phyloP scores from a whole-genome alignment of 2,888 invertebrate genomes.

The Drosophila affinis region DNA sequence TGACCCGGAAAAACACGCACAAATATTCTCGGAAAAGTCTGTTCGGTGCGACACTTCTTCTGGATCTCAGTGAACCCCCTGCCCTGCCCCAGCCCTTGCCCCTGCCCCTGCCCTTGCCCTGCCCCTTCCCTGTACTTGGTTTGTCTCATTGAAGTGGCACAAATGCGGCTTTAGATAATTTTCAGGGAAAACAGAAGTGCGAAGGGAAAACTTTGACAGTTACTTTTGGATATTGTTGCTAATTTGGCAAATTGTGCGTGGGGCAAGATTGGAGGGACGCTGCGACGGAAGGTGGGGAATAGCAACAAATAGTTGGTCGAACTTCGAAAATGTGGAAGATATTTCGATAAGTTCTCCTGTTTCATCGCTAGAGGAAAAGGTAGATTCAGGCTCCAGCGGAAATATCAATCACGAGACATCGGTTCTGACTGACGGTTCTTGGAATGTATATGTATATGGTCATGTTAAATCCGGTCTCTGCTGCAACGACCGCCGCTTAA shows the following conservation, averaged over 20 bases:
- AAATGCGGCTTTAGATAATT: constrained; percentile 65
- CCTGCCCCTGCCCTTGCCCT: background rate
- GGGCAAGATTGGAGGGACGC: no score
- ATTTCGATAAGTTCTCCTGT: constrained; percentile 5
- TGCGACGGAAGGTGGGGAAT: constrained; percentile 6
- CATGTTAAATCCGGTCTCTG: constrained; percentile 6
- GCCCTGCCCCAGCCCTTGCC: background rate
- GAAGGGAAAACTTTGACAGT: constrained; percentile 52
- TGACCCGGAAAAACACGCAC: constrained; percentile 56
- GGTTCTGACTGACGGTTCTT: no score
- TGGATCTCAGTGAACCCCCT: constrained; percentile 15
- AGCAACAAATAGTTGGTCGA: background rate
- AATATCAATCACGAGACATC: no score
- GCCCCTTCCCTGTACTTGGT: background rate
- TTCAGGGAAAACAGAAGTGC: background rate
- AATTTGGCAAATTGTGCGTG: no score
- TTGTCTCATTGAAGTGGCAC: constrained; percentile 40
- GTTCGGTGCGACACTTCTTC: constrained; percentile 34
- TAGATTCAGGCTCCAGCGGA: no score
- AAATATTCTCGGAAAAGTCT: constrained; percentile 21
- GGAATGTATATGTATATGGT: no score
- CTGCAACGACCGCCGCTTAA: constrained; percentile 61
- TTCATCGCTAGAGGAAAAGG: constrained; percentile 32
- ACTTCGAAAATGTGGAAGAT: no score
- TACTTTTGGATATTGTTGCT: constrained; percentile 65